Percentiles rank a stretch among this genome's conserved stretches.
phyloP scores from a whole-genome alignment of 2,888 invertebrate species.

The Lycophotia porphyrea region DNA sequence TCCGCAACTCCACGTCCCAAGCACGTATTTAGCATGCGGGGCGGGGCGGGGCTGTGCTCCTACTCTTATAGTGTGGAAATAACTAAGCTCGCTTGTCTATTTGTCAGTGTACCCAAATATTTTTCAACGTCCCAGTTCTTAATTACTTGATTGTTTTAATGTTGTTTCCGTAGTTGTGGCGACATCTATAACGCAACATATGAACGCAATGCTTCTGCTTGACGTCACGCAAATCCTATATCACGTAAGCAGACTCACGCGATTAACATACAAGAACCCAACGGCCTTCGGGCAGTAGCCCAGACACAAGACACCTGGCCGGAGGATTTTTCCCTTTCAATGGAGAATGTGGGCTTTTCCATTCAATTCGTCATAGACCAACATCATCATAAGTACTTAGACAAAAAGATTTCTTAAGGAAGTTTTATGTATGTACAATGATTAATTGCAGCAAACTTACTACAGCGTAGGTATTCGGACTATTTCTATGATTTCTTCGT shows the following conservation, averaged over 20 bases:
- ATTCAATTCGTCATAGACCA: too few relatives aligned
- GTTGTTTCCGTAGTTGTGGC: not conserved
- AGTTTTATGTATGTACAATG: not conserved
- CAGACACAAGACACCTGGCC: not conserved
- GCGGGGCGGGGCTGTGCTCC: too few relatives aligned
- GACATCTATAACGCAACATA: too few relatives aligned
- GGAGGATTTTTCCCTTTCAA: not conserved
- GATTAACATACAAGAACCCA: not conserved
- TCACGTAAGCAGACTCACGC: not conserved
- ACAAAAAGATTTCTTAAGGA: not conserved
- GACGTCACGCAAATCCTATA: not conserved
- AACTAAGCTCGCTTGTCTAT: too few relatives aligned
- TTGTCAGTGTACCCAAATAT: too few relatives aligned
- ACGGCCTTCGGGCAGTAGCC: not conserved
- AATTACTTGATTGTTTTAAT: too few relatives aligned
- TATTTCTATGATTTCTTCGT: slow-evolving; percentile 3
- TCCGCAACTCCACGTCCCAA: too few relatives aligned
- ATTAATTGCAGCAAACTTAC: not conserved
- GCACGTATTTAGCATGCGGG: too few relatives aligned
- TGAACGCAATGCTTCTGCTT: not conserved
- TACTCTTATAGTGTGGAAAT: too few relatives aligned
- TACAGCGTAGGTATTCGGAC: not conserved
- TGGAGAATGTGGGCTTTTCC: not conserved
- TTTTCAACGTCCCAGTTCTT: too few relatives aligned
- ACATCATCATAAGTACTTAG: too few relatives aligned